phyloP scores from a whole-genome alignment of 1,140 invertebrate genomes.

The Bacillus rossius region DNA sequence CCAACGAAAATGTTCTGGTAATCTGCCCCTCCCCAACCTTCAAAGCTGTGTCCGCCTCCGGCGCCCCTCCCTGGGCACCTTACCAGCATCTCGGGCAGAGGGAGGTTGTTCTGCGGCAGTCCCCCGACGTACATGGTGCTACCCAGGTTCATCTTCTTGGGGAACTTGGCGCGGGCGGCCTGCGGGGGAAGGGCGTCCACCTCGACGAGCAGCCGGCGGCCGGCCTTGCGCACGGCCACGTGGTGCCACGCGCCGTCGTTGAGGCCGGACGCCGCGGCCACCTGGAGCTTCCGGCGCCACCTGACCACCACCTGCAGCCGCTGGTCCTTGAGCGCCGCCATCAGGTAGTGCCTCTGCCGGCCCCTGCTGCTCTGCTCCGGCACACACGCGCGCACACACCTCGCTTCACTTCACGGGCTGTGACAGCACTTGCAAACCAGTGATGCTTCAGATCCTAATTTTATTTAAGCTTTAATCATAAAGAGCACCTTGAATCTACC shows the following conservation, averaged over 20 bases:
- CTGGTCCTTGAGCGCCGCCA: constrained; percentile 64
- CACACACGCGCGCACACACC: too few relatives aligned
- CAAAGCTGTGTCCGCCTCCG: too few relatives aligned
- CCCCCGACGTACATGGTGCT: constrained; percentile 76
- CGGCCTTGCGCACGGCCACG: constrained; percentile 55
- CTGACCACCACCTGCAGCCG: constrained; percentile 61
- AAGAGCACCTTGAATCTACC: too few relatives aligned
- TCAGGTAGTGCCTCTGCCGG: constrained; percentile 64
- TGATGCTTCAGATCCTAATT: too few relatives aligned
- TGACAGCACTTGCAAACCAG: too few relatives aligned
- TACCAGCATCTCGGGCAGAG: constrained; percentile 28
- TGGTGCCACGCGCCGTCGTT: constrained; percentile 85
- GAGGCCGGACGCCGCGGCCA: constrained; percentile 52
- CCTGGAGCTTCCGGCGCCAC: constrained; percentile 55
- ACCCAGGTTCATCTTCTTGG: constrained; percentile 59
- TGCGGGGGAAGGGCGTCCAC: constrained; percentile 48
- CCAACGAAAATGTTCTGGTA: too few relatives aligned
- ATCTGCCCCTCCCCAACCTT: too few relatives aligned
- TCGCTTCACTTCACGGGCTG: too few relatives aligned
- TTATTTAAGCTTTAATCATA: too few relatives aligned
- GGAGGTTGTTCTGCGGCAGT: constrained; percentile 52
- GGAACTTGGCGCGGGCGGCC: constrained; percentile 46
- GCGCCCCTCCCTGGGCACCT: too few relatives aligned
- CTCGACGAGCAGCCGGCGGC: constrained; percentile 57
- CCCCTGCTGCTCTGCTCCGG: constrained; percentile 53